Evolutionary conservation across 2,888 invertebrate genomes (phyloP).

Genomic region (Bibio marci): DNA sequence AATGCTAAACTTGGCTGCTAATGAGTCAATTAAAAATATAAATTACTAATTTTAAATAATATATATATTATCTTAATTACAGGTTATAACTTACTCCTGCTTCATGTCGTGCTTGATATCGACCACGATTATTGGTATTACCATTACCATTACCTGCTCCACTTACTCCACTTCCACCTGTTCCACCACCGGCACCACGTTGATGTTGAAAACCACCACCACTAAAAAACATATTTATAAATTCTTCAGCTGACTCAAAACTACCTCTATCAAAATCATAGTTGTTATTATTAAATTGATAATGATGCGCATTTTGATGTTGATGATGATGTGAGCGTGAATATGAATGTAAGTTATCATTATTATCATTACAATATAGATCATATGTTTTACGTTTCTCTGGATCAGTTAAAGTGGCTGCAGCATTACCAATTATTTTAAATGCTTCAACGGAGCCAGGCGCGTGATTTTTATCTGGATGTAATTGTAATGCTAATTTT

Average conservation of each 20-base stretch:
- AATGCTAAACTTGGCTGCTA: slow-evolving; percentile 28
- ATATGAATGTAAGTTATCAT: too few species aligned
- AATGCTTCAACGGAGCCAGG: slow-evolving; percentile 70
- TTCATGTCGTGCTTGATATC: slow-evolving; percentile 5
- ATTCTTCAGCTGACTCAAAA: slow-evolving; percentile 86
- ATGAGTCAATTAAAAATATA: slow-evolving; percentile 11
- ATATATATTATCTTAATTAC: background rate
- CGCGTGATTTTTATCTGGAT: slow-evolving; percentile 71
- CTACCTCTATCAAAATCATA: slow-evolving; percentile 29
- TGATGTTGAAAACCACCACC: slow-evolving; percentile 39
- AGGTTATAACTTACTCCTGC: background rate
- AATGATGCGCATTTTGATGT: too few species aligned
- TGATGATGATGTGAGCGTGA: background rate
- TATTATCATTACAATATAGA: slow-evolving; percentile 37
- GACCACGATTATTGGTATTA: slow-evolving; percentile 2
- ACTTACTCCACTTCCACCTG: slow-evolving; percentile 18
- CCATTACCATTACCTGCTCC: slow-evolving; percentile 4
- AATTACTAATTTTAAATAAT: background rate
- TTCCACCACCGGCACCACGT: background rate
- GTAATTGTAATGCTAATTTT: slow-evolving; percentile 58
- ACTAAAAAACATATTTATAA: slow-evolving; percentile 98
- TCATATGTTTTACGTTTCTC: slow-evolving; percentile 63
- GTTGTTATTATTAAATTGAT: slow-evolving; percentile 8
- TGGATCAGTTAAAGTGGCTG: slow-evolving; percentile 53
- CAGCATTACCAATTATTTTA: slow-evolving; percentile 68